Evolutionary conservation across 2,797 vertebrate genomes (phyloP).

Genomic region (Cynodonichthys magdalenae): DNA sequence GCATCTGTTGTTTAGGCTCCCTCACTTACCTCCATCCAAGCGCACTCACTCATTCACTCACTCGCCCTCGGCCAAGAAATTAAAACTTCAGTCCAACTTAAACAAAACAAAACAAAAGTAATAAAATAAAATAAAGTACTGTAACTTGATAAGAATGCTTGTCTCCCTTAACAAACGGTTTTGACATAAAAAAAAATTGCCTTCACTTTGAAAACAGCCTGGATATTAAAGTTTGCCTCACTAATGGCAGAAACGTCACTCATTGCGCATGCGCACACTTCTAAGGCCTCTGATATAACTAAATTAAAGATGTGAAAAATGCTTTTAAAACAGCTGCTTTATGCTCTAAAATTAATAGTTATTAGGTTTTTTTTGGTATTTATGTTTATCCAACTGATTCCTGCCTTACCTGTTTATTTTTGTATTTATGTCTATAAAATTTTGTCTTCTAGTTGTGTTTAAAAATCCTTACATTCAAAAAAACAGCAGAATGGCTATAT

Average conservation of each 20-base stretch:
- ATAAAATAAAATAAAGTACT: constrained; percentile 12
- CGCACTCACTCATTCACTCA: not conserved
- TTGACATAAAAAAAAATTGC: not conserved
- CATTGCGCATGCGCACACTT: constrained; percentile 23
- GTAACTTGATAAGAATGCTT: not conserved
- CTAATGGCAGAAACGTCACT: constrained; percentile 10
- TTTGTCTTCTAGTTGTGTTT: too few species aligned
- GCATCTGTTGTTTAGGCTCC: constrained; percentile 21
- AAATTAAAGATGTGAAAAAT: constrained; percentile 22
- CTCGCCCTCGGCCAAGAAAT: not conserved
- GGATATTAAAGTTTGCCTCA: constrained; percentile 15
- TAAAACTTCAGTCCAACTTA: not conserved
- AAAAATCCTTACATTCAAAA: too few species aligned
- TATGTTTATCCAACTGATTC: too few species aligned
- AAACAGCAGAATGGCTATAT: too few species aligned
- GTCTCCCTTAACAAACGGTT: not conserved
- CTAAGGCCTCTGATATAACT: constrained; percentile 38
- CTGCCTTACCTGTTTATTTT: too few species aligned
- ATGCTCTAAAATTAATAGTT: not conserved
- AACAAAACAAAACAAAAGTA: not conserved
- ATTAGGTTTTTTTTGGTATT: too few species aligned
- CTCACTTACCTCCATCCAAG: constrained; percentile 37
- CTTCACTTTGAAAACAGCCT: constrained; percentile 1
- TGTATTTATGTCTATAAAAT: too few species aligned
- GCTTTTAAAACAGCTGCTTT: not conserved